Conservation (phyloP, 2,888 invertebrate genomes). For the Drosophila hawaiiensis region DNA sequence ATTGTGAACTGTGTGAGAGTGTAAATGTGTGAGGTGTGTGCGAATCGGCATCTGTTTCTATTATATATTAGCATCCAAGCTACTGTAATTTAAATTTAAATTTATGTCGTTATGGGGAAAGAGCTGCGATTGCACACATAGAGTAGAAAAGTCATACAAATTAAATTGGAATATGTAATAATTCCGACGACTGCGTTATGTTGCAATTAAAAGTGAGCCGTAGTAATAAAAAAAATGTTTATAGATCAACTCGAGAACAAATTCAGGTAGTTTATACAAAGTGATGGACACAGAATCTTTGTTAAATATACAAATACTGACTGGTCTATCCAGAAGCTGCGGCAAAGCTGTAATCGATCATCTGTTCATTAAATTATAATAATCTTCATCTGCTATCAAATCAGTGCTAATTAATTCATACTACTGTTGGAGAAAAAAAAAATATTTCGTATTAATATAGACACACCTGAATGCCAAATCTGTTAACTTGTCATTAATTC, state of each 20-base stretch:
- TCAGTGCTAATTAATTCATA: not conserved
- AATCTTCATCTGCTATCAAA: not conserved
- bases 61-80: slow-evolving; percentile 41
- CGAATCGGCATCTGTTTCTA: slow-evolving; percentile 41
- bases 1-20: slow-evolving; percentile 37
- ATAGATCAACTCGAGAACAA: slow-evolving; percentile 1
- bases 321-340: slow-evolving; percentile 12
- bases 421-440: not conserved
- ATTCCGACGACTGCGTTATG: not conserved
- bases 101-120: slow-evolving; percentile 42
- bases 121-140: slow-evolving; percentile 21
- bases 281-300: not conserved
- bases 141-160: not conserved
- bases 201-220: slow-evolving; percentile 4
- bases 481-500: not conserved
- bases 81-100: slow-evolving; percentile 46
- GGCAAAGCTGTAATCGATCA: not conserved
- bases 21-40: slow-evolving; percentile 44
- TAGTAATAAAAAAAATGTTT: slow-evolving; percentile 24
- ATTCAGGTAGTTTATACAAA: slow-evolving; percentile 2
- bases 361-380: slow-evolving; percentile 19
- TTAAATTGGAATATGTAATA: slow-evolving; percentile 3
- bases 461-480: not conserved
- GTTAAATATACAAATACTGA: not conserved
- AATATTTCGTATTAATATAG: not conserved